These are phyloP conservation scores for Orchesella cincta DNA, from an alignment of 1,140 invertebrate species.

Conservation along the genomic window DNA sequence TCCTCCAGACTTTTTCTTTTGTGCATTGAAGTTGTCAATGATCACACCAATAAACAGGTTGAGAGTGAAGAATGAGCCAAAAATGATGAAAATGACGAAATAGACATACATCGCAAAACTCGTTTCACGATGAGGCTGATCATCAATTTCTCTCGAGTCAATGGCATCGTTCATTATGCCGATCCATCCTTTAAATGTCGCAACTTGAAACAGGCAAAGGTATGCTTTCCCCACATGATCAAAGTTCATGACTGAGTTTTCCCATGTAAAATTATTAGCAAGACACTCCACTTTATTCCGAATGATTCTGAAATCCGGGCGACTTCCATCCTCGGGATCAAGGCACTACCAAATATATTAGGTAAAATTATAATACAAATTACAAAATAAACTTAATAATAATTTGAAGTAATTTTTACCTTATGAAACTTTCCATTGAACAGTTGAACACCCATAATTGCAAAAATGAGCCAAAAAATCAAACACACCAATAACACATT, in stretches of 20 bases:
- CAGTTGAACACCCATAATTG: slow-evolving; percentile 72
- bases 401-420: too few relatives aligned
- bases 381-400: too few relatives aligned
- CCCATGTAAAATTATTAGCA: slow-evolving; percentile 89
- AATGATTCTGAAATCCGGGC: slow-evolving; percentile 80
- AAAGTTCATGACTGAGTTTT: slow-evolving; percentile 96
- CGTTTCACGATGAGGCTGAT: slow-evolving; percentile 85
- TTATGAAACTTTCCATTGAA: slow-evolving; percentile 82
- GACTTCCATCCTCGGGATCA: slow-evolving; percentile 73
- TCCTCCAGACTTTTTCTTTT: slow-evolving; percentile 97
- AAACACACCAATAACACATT: slow-evolving; percentile 87
- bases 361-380: not conserved
- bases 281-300: slow-evolving; percentile 79
- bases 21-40: slow-evolving; percentile 98
- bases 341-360: slow-evolving; percentile 67
- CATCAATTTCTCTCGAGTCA: slow-evolving; percentile 74
- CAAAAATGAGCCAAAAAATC: slow-evolving; percentile 81
- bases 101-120: slow-evolving; percentile 95
- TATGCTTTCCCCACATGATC: slow-evolving; percentile 97
- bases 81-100: slow-evolving; percentile 93
- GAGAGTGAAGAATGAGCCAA: slow-evolving; percentile 95
- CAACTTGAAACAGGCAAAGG: slow-evolving; percentile 96
- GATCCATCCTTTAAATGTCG: slow-evolving; percentile 93
- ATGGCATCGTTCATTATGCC: slow-evolving; percentile 97
- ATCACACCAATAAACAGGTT: slow-evolving; percentile 98